Base-by-base conservation (phyloP, 2,797 vertebrate genomes). In the Cyprinella venusta region DNA sequence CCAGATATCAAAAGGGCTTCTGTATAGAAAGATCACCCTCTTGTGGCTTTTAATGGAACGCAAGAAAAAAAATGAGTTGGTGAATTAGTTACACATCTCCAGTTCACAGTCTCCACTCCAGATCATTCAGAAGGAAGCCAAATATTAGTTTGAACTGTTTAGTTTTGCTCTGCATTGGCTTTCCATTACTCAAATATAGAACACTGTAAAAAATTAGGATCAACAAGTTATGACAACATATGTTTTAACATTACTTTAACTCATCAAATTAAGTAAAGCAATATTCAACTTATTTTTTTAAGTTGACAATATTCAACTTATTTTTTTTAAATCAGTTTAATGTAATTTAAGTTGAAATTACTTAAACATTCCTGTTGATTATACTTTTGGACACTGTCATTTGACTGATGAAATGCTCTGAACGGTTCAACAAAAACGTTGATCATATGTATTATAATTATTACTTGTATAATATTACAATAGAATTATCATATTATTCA, bases 21-120 rank as follows among this genome's bases (percentile, higher is more conserved):
- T 83, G 61, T 54, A 88, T 84, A 84, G 84, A 86, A 85, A 88
- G 84, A 89, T 77, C 88, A 71, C 88, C 90, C 87, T 87, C 90
- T 76, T 85, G 90, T 90, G 90, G 88, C 79, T 83, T 82, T 80
- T 64, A 86, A 63, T 77, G 86, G 84, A 88, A 88, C 82, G 71
- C 30, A 82, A 45, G 81, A 59, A 69, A 61, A 61, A 52, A 84
- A 87, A 59, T 33, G 30, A 33, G 30, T 33, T 33, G 64, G 77
- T 40, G 75, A 82, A 82, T 81, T 85, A 54, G 33, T 38, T 67
- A 13, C 65, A 50, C 69, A 64, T 76, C 69, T 80, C 61, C 80
- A 45, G 76, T 61, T 68, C 42, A 61, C 21, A 30, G 30, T 21
- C 70, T 48, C 16, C 16, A 33, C 21, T 45, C 38, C 8, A 26